These are phyloP conservation scores for Gallinago stenura DNA, from an alignment of 2,797 vertebrate species.

Conservation along the genomic window DNA sequence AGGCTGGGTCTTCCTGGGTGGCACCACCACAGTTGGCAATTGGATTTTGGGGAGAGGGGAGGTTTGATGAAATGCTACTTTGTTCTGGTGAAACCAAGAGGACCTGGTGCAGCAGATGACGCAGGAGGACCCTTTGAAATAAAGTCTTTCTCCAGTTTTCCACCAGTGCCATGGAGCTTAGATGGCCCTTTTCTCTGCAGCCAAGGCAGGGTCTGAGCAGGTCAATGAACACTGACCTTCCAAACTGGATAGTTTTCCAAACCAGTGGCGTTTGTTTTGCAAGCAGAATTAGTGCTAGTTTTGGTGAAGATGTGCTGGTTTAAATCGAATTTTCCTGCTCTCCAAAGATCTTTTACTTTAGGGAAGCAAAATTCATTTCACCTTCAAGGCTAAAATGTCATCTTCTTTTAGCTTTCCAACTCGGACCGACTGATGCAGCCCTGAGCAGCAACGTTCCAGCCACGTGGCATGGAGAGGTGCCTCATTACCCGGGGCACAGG, in stretches of 20 bases:
- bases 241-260: neutral
- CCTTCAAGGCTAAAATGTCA: neutral
- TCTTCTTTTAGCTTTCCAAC: neutral
- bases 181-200: fast-evolving
- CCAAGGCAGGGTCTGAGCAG: neutral
- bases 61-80: fast-evolving
- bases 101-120: neutral
- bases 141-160: neutral
- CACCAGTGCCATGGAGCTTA: neutral
- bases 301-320: neutral
- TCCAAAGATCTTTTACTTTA: neutral
- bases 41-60: neutral
- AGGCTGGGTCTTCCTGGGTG: neutral
- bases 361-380: neutral
- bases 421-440: neutral
- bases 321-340: neutral
- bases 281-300: neutral
- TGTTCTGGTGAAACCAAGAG: neutral
- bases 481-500: neutral
- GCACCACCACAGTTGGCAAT: neutral
- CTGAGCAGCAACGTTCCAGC: neutral
- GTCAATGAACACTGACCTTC: neutral
- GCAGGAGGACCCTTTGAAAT: neutral
- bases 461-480: fast-evolving
- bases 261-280: neutral